Conservation (phyloP, 2,888 invertebrate genomes). For the Eristalis tenax region DNA sequence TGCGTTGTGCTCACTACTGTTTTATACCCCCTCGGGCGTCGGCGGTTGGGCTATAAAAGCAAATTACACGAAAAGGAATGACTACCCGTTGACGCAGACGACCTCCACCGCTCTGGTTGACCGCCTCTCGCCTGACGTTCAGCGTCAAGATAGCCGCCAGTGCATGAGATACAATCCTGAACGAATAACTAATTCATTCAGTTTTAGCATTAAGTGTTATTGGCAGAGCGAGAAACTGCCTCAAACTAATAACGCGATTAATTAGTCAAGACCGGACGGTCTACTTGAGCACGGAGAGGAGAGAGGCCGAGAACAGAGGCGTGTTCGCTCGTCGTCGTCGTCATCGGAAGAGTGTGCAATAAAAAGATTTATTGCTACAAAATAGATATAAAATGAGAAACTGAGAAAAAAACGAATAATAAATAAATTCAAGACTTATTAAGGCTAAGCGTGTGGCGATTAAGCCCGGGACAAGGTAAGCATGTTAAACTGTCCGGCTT, state of each 20-base stretch:
- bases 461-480: constrained; percentile 69
- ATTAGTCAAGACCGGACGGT: constrained; percentile 30
- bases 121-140: no score
- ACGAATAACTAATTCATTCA: constrained; percentile 51
- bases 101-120: not conserved
- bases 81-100: constrained; percentile 1
- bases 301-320: constrained; percentile 15
- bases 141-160: constrained; percentile 4
- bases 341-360: constrained; percentile 36
- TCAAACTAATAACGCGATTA: constrained; percentile 67
- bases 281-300: constrained; percentile 28
- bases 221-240: constrained; percentile 48
- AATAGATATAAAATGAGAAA: constrained; percentile 24
- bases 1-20: constrained; percentile 66
- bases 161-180: constrained; percentile 31
- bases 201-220: constrained; percentile 22
- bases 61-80: constrained; percentile 22
- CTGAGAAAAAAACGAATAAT: constrained; percentile 16
- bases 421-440: constrained; percentile 62
- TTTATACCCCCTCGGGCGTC: constrained; percentile 23
- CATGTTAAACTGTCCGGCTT: constrained; percentile 70
- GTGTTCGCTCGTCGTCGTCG: not conserved
- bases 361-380: constrained; percentile 62
- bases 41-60: constrained; percentile 36
- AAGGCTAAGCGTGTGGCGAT: constrained; percentile 71